Percentiles rank a stretch among this genome's conserved stretches.
Conservation (phyloP, 92 coral and sea anemone species). For the Galaxea fascicularis region DNA sequence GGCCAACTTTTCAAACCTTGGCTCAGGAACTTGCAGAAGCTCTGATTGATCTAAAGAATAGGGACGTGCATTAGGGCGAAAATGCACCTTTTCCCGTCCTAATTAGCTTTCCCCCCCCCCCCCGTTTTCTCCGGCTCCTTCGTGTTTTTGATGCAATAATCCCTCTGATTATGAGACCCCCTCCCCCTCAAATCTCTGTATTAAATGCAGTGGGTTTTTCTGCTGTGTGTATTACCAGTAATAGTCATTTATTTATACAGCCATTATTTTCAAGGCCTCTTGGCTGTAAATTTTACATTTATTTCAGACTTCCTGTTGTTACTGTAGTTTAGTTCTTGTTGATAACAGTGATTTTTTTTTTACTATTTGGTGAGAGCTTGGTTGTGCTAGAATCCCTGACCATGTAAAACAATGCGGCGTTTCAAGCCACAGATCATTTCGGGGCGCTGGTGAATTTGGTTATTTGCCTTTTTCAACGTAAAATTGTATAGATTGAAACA, state of each 20-base stretch:
- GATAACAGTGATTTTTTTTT: neutral
- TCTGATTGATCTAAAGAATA: conserved; percentile 15
- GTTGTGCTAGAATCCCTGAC: neutral
- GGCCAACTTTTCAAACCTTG: conserved; percentile 33
- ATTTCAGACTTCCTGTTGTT: neutral
- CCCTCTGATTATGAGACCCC: neutral
- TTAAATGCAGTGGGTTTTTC: neutral
- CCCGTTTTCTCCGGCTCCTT: neutral
- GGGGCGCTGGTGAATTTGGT: too few species aligned
- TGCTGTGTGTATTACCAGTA: neutral
- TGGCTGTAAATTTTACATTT: conserved; percentile 21
- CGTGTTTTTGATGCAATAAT: neutral
- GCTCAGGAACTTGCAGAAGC: conserved; percentile 33
- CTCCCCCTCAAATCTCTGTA: neutral
- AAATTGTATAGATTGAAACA: neutral
- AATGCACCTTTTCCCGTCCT: too few species aligned
- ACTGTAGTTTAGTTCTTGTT: neutral
- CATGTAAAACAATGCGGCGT: too few species aligned
- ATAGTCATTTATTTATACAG: conserved; percentile 26
- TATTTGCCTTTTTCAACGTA: too few species aligned
- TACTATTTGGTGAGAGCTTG: neutral
- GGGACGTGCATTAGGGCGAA: neutral
- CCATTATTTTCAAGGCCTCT: neutral
- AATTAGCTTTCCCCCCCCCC: neutral
- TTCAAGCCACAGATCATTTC: too few species aligned